These are phyloP conservation scores for Coregonus suidteri DNA, from an alignment of 2,797 vertebrate genomes.

Conservation along the genomic window DNA sequence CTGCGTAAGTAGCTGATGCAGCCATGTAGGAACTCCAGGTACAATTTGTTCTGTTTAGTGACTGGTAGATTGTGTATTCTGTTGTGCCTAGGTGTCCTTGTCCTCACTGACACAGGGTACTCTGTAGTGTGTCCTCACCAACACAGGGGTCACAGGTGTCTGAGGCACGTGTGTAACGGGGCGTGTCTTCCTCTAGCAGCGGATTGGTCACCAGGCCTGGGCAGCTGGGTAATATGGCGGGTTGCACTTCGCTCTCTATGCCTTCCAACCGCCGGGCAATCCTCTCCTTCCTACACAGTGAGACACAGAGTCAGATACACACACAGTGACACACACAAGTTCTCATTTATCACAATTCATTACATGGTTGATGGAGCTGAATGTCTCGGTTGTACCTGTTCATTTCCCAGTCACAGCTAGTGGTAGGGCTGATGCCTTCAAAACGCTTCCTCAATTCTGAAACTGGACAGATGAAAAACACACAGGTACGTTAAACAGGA, in stretches of 20 bases:
- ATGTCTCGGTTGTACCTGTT: slow-evolving; percentile 83
- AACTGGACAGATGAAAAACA: slow-evolving; percentile 71
- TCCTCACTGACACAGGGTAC: no score
- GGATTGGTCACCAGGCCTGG: slow-evolving; percentile 84
- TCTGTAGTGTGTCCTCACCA: neutral
- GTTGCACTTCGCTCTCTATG: slow-evolving; percentile 87
- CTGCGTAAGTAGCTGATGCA: neutral
- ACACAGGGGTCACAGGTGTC: slow-evolving; percentile 84
- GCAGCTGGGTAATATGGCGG: slow-evolving; percentile 82
- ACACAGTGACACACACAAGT: neutral
- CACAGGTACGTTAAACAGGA: neutral
- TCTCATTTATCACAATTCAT: neutral
- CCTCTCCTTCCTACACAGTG: slow-evolving; percentile 86
- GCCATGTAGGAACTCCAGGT: neutral
- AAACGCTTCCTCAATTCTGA: slow-evolving; percentile 97
- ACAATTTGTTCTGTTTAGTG: neutral
- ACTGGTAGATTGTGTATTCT: no score
- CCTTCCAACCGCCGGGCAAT: slow-evolving; percentile 92
- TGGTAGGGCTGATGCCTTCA: slow-evolving; percentile 82
- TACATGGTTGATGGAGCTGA: neutral
- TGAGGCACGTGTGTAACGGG: slow-evolving; percentile 89
- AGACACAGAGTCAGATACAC: neutral
- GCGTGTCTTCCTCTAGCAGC: slow-evolving; percentile 91
- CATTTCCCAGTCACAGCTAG: slow-evolving; percentile 85
- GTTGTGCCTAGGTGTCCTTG: no score